A percentile compares a stretch with the other conserved stretches of the same genome.
phyloP scores from a whole-genome alignment of 2,888 invertebrate genomes.

The Galeopsomyia nigrocyanea region DNA sequence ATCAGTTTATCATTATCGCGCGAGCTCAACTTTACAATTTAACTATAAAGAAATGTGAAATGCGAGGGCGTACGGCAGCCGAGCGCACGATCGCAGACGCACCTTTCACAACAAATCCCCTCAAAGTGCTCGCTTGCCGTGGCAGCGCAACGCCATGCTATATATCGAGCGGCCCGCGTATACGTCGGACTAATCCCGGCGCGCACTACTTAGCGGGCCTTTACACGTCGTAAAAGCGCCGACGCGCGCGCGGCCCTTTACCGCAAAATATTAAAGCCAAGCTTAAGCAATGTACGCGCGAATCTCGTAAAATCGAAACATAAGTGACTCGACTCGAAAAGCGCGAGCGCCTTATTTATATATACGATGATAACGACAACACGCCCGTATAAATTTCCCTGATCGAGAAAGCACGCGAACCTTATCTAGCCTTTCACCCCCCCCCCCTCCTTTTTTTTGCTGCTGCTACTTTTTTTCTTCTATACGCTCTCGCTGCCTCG shows the following conservation, averaged over 20 bases:
- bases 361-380: slow-evolving; percentile 11
- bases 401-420: too few relatives aligned
- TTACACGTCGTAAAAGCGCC: slow-evolving; percentile 10
- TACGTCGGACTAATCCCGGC: neutral
- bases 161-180: neutral
- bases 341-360: neutral
- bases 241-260: neutral
- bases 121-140: too few relatives aligned
- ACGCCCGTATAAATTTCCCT: slow-evolving; percentile 15
- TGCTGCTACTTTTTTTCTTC: neutral
- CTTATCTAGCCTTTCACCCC: too few relatives aligned
- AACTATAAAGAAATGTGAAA: too few relatives aligned
- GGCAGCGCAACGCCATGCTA: too few relatives aligned
- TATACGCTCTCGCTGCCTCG: neutral
- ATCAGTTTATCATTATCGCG: too few relatives aligned
- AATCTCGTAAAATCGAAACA: slow-evolving; percentile 40
- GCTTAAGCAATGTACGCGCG: neutral
- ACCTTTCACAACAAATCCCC: neutral
- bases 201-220: slow-evolving; percentile 6
- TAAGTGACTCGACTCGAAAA: slow-evolving; percentile 25
- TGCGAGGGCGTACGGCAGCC: neutral
- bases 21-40: too few relatives aligned
- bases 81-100: neutral
- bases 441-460: too few relatives aligned
- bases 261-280: too few relatives aligned